phyloP scores from a whole-genome alignment of 2,888 invertebrate species.

The Phortica magna region DNA sequence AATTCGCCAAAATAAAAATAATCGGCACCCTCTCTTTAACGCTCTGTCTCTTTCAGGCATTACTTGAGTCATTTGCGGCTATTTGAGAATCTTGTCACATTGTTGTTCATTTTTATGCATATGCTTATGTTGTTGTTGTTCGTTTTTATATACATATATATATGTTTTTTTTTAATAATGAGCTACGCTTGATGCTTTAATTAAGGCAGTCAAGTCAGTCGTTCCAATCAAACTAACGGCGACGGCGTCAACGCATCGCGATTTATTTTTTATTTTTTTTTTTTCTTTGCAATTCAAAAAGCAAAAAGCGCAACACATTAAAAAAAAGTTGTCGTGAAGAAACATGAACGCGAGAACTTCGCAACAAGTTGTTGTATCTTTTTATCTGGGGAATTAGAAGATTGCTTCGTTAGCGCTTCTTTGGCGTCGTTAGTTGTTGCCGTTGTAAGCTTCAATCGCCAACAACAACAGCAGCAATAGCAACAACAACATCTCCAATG shows the following conservation, averaged over 20 bases:
- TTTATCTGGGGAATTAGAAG: slow-evolving; percentile 27
- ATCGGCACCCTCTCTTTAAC: not conserved
- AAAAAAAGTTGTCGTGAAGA: not conserved
- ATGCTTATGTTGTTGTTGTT: slow-evolving; percentile 28
- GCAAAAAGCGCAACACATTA: not conserved
- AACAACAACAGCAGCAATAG: not conserved
- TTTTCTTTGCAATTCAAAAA: slow-evolving; percentile 11
- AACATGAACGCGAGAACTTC: slow-evolving; percentile 14
- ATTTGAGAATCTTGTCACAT: slow-evolving; percentile 60
- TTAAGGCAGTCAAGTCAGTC: slow-evolving; percentile 28
- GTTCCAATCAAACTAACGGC: not conserved
- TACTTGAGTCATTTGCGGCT: slow-evolving; percentile 49
- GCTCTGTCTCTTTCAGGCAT: slow-evolving; percentile 8
- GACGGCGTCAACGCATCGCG: not conserved
- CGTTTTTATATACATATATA: not conserved
- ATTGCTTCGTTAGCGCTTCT: slow-evolving; percentile 14
- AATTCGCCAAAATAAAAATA: not conserved
- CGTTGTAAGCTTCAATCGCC: slow-evolving; percentile 1
- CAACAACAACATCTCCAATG: not conserved
- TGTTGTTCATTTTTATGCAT: not conserved
- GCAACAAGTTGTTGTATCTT: slow-evolving; percentile 17
- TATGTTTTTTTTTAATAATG: slow-evolving; percentile 37
- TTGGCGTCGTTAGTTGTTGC: not conserved
- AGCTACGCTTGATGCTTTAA: slow-evolving; percentile 33
- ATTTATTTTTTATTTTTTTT: slow-evolving; percentile 7